These are phyloP conservation scores for Brenthis daphne DNA, from an alignment of 2,888 invertebrate genomes.

Conservation along the genomic window DNA sequence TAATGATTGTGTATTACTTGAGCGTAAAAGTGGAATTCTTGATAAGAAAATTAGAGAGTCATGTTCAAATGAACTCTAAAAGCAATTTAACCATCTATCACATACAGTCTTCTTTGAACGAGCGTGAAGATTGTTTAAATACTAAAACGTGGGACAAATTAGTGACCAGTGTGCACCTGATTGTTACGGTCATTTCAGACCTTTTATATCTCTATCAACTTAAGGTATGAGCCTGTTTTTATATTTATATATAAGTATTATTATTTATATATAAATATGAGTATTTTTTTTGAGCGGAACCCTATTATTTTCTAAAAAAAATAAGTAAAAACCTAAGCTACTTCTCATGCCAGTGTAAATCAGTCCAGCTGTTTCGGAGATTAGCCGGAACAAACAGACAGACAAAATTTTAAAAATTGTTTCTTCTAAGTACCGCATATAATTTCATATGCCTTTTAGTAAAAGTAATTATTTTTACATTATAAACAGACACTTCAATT, in stretches of 20 bases:
- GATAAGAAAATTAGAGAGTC: constrained; percentile 6
- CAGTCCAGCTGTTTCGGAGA: too few relatives aligned
- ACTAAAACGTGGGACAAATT: constrained; percentile 21
- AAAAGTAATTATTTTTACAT: too few relatives aligned
- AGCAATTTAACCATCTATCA: constrained; percentile 40
- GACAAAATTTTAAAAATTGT: too few relatives aligned
- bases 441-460: too few relatives aligned
- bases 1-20: constrained; percentile 19
- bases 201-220: constrained; percentile 46
- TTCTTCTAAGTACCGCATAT: too few relatives aligned
- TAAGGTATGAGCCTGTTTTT: constrained; percentile 34
- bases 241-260: not conserved
- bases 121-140: constrained; percentile 1
- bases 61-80: constrained; percentile 3
- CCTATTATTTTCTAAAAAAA: too few relatives aligned
- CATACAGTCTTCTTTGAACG: not conserved
- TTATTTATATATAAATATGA: too few relatives aligned
- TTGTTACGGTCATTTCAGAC: constrained; percentile 53
- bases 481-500: too few relatives aligned
- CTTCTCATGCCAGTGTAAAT: too few relatives aligned
- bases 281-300: too few relatives aligned
- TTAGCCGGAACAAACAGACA: too few relatives aligned
- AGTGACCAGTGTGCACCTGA: constrained; percentile 44
- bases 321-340: too few relatives aligned
- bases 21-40: constrained; percentile 13